A percentile compares a stretch with the other conserved stretches of the same genome.
phyloP scores from a whole-genome alignment of 1,140 invertebrate species.

The Nomia melanderi region DNA sequence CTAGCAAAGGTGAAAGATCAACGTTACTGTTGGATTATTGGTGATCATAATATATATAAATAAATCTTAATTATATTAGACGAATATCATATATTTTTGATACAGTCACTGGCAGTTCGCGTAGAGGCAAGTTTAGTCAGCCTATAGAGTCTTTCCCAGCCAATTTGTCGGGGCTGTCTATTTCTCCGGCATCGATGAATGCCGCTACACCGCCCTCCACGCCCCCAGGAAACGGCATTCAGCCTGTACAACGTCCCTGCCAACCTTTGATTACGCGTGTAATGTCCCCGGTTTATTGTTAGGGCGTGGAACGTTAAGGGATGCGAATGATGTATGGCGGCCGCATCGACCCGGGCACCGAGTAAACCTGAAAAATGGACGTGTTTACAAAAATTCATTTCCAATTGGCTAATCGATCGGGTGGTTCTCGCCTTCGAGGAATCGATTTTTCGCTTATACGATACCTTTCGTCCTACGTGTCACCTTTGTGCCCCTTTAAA shows the following conservation, averaged over 20 bases:
- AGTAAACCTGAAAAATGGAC: slow-evolving; percentile 9
- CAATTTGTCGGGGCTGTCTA: slow-evolving; percentile 67
- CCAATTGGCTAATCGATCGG: not conserved
- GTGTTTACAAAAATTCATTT: slow-evolving; percentile 26
- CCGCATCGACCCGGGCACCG: slow-evolving; percentile 7
- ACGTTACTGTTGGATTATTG: too few species aligned
- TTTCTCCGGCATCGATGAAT: slow-evolving; percentile 58
- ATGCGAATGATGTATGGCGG: slow-evolving; percentile 49
- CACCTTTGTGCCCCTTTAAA: too few species aligned
- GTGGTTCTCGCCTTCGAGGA: too few species aligned
- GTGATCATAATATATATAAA: too few species aligned
- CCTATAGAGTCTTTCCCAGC: slow-evolving; percentile 65
- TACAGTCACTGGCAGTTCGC: too few species aligned
- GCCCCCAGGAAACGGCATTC: slow-evolving; percentile 67
- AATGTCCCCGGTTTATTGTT: slow-evolving; percentile 70
- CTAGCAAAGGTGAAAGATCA: too few species aligned
- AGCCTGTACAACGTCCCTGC: slow-evolving; percentile 65
- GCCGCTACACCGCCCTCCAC: slow-evolving; percentile 49
- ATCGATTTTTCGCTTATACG: not conserved
- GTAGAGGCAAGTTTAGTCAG: not conserved
- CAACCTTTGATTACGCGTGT: slow-evolving; percentile 61
- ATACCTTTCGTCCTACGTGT: too few species aligned
- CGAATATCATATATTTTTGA: too few species aligned
- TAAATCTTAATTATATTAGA: too few species aligned
- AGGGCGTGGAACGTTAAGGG: slow-evolving; percentile 55